These are phyloP conservation scores for Protosalanx chinensis DNA, from an alignment of 2,797 vertebrate species.

Conservation along the genomic window DNA sequence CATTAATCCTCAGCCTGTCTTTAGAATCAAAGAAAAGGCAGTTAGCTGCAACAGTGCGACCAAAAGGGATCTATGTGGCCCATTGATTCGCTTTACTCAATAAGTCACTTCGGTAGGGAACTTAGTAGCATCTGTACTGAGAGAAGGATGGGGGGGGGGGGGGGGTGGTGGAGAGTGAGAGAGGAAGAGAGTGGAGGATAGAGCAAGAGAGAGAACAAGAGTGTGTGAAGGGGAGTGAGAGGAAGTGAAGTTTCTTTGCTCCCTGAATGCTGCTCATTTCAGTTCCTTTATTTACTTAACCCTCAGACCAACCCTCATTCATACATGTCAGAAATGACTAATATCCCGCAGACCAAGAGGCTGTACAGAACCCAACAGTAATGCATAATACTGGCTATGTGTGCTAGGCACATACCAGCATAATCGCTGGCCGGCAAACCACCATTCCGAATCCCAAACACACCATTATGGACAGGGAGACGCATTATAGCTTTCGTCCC, in stretches of 20 bases:
- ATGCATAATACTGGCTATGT: slow-evolving; percentile 46
- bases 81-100: slow-evolving; percentile 59
- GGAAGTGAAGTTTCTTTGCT: slow-evolving; percentile 1
- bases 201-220: not conserved
- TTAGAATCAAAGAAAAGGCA: slow-evolving; percentile 67
- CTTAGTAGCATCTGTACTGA: slow-evolving; percentile 19
- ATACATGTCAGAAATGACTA: slow-evolving; percentile 58
- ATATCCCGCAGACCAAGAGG: slow-evolving; percentile 44
- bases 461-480: slow-evolving; percentile 45
- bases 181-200: not conserved
- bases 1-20: slow-evolving; percentile 68
- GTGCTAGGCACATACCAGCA: slow-evolving; percentile 37
- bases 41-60: slow-evolving; percentile 59
- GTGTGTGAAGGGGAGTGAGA: not conserved
- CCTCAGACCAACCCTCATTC: slow-evolving; percentile 55
- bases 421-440: slow-evolving; percentile 56
- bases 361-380: slow-evolving; percentile 20
- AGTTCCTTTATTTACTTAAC: slow-evolving; percentile 67
- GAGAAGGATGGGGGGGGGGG: not conserved
- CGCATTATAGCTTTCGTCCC: slow-evolving; percentile 53
- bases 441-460: slow-evolving; percentile 44
- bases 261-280: slow-evolving; percentile 36
- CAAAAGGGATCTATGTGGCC: slow-evolving; percentile 52
- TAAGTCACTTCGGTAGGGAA: slow-evolving; percentile 61
- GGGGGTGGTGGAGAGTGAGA: not conserved